Base-by-base conservation (phyloP, 2,888 invertebrate genomes). In the Hemithea aestivaria region DNA sequence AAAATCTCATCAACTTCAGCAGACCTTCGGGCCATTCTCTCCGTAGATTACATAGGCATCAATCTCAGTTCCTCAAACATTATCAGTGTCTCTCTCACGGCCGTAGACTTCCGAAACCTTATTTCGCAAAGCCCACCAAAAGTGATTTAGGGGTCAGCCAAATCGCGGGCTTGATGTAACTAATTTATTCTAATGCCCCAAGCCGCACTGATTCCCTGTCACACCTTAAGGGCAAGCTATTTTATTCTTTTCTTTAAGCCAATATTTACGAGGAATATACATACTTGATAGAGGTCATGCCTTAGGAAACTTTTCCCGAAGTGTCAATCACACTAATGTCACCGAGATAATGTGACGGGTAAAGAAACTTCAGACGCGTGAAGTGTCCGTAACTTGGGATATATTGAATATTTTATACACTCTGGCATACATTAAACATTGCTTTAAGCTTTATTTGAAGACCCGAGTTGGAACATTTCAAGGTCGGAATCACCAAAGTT, bases 351-450 rank as follows among this genome's bases (percentile, higher is more conserved):
- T 34, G 36, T 36, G 35, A 28, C 26, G 27, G 27, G 38, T 31
- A 45, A 40, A 37, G 40, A 38, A 42, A 36, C 47, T 45, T 43
- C 20, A 45, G 33, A 40, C 45, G 34, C 23, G 33, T 33, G 24
- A 39, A 49, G 39, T 31, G 30, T 32, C 27, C 40, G 12, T 33
- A 38, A 35, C 37, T 23, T 21, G 22, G 24, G 34, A 11, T 25
- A 41, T 37, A 23, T 25, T 27, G 30, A 35, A 36, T 42, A 40
- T 36, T 44, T 30, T 27, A n/a, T 26, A 20, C n/a, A 16, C 26
- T 16, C n/a, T 20, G 8, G 23, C 10, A 45, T 43, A 40, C 40
- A 41, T 42, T 32, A 34, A 11, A 35, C 16, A 27, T 21, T 20
- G 33, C 27, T 20, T 16, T 16, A 16, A 16, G 16, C 16, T 16